These are phyloP conservation scores for Bryconaethiops microstoma DNA, from an alignment of 2,797 vertebrate species.

Conservation along the genomic window DNA sequence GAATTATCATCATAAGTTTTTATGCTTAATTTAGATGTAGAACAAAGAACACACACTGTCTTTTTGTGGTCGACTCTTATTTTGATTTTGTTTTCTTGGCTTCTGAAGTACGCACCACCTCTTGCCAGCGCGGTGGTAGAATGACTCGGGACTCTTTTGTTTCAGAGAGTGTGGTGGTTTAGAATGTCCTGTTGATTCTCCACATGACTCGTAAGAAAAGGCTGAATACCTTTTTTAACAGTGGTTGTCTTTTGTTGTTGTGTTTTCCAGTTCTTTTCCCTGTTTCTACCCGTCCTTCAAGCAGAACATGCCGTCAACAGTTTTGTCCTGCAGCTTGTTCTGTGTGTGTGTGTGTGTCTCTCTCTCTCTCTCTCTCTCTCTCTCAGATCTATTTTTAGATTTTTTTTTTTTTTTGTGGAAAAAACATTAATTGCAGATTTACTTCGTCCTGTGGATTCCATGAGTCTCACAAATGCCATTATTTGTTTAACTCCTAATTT, in stretches of 20 bases:
- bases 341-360: constrained; percentile 27
- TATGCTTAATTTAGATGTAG: too few relatives aligned
- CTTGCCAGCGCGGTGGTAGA: too few relatives aligned
- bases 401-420: constrained; percentile 8
- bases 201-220: constrained; percentile 89
- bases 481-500: constrained; percentile 60
- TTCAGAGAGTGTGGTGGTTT: constrained; percentile 63
- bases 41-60: too few relatives aligned
- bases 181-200: constrained; percentile 73
- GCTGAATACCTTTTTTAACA: constrained; percentile 96
- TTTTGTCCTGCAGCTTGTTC: constrained; percentile 99
- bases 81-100: too few relatives aligned
- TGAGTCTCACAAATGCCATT: constrained; percentile 65
- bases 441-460: constrained; percentile 69
- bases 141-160: constrained; percentile 60
- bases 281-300: constrained; percentile 99
- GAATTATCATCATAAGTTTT: too few relatives aligned
- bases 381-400: neutral
- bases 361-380: constrained; percentile 24
- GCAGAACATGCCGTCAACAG: constrained; percentile 99
- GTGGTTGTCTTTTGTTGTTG: constrained; percentile 99
- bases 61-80: too few relatives aligned
- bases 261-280: constrained; percentile 99
- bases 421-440: constrained; percentile 76
- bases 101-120: too few relatives aligned